Conservation (phyloP, 2,888 invertebrate genomes). For the Clusia tigrina region DNA sequence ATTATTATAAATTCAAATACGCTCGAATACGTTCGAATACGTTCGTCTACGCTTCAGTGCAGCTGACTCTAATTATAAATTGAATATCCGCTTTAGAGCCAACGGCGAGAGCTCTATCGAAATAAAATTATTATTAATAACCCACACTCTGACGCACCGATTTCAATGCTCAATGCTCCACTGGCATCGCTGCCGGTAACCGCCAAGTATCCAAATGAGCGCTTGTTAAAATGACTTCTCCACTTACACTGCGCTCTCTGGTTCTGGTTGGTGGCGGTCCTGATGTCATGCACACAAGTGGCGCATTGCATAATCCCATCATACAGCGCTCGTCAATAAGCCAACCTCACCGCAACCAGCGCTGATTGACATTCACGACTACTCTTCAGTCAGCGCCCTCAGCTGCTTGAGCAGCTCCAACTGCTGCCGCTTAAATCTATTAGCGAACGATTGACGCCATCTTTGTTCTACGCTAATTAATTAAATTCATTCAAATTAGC, state of each 20-base stretch:
- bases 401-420: neutral
- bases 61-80: neutral
- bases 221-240: neutral
- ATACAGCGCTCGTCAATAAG: constrained; percentile 1
- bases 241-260: neutral
- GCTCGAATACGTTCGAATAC: too few relatives aligned
- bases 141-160: too few relatives aligned
- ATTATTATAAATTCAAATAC: too few relatives aligned
- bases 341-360: neutral
- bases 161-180: too few relatives aligned
- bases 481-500: constrained; percentile 58
- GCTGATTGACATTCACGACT: neutral
- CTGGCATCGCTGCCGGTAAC: too few relatives aligned
- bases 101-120: neutral
- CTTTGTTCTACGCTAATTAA: constrained; percentile 55
- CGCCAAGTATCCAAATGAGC: neutral
- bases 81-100: neutral
- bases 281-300: neutral
- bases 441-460: constrained; percentile 21
- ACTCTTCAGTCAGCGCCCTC: neutral
- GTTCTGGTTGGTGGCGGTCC: neutral
- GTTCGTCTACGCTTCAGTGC: neutral
- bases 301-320: neutral
- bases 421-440: neutral
- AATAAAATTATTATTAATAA: neutral